Evolutionary conservation across 2,797 vertebrate genomes (phyloP).

Genomic region (Poecilia gillii): DNA sequence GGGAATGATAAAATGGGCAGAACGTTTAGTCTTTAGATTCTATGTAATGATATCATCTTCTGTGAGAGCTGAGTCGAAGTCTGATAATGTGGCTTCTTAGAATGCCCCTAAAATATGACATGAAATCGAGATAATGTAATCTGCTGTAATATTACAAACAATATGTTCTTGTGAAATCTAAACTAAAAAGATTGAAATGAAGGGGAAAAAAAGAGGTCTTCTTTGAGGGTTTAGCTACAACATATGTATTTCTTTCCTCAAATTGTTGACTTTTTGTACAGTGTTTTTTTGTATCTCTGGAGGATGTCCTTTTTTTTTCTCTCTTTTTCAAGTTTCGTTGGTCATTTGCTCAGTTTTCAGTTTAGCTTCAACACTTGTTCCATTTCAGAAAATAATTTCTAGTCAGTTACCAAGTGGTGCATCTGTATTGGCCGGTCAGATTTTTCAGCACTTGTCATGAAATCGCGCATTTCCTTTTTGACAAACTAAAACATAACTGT

Average conservation of each 20-base stretch:
- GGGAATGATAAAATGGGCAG: neutral
- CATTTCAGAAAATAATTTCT: neutral
- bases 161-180: neutral
- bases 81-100: neutral
- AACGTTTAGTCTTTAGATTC: neutral
- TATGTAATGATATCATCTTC: constrained; percentile 7
- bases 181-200: neutral
- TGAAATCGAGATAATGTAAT: neutral
- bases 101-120: neutral
- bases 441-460: neutral
- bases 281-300: too few relatives aligned
- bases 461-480: neutral
- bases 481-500: neutral
- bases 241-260: neutral
- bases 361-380: neutral
- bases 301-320: too few relatives aligned
- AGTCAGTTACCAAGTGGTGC: neutral
- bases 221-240: neutral
- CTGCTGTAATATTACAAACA: neutral
- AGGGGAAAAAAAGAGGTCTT: neutral
- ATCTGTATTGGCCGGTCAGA: neutral
- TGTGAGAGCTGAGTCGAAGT: neutral
- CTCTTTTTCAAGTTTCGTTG: neutral
- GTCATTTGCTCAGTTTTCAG: neutral
- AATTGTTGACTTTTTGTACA: neutral